A percentile compares a stretch with the other conserved stretches of the same genome.
phyloP scores from a whole-genome alignment of 2,797 vertebrate genomes.

The Muraenolepis orangiensis region DNA sequence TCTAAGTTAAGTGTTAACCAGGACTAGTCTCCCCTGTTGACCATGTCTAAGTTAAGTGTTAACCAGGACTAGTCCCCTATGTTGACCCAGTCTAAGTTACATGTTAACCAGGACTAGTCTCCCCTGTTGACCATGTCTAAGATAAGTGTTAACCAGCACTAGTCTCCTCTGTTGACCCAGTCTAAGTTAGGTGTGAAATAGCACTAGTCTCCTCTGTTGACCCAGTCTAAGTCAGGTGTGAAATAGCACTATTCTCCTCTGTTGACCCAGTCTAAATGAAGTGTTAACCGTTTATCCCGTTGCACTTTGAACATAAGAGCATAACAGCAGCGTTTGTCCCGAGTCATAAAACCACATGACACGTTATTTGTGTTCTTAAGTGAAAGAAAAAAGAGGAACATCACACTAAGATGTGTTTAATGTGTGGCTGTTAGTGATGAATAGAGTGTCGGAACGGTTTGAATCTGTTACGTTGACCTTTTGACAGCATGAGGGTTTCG shows the following conservation, averaged over 20 bases:
- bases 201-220: background rate
- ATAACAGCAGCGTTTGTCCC: constrained; percentile 1
- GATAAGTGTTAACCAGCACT: too few species aligned
- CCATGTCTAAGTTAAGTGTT: background rate
- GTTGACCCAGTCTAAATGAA: too few species aligned
- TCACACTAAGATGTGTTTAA: background rate
- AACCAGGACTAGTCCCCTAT: background rate
- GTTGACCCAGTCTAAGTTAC: too few species aligned
- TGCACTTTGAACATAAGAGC: constrained; percentile 13
- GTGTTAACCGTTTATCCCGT: background rate
- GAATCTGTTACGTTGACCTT: constrained; percentile 50
- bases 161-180: too few species aligned
- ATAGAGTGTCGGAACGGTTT: constrained; percentile 59
- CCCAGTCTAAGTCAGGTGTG: background rate
- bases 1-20: background rate
- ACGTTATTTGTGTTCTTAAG: background rate
- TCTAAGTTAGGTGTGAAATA: background rate
- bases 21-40: background rate
- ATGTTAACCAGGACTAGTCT: too few species aligned
- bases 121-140: too few species aligned
- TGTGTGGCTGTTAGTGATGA: constrained; percentile 14
- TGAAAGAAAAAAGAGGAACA: constrained; percentile 12
- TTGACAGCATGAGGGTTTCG: constrained; percentile 50
- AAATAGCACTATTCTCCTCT: background rate
- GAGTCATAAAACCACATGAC: background rate